Base-by-base conservation (phyloP, 2,113 vertebrate genomes). In the Saccopteryx leptura region DNA sequence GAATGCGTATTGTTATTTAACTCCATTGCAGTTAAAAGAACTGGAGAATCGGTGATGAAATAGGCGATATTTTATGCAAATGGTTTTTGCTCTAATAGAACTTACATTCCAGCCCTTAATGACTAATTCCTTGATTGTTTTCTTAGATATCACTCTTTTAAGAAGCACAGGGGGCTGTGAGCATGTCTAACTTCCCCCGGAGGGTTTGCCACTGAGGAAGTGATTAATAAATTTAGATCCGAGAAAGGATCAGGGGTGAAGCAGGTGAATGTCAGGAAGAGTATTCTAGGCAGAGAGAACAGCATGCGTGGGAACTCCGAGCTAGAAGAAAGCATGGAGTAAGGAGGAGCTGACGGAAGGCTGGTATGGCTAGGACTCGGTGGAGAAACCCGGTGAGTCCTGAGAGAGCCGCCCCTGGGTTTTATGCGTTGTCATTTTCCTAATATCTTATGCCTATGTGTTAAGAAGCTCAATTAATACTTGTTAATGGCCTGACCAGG, bases 161-260 rank as follows among this genome's bases (percentile, higher is more conserved):
- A 71, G 72, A 74, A 74, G n/a, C 61, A 23, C 6, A 21, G 56
- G 31, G 13, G 75, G 4, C 52, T n/a, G 2, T 69, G 76, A 88
- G 46, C 66, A 78, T 19, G 28, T n/a, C 39, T 61, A 28, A 52
- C 3, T 31, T 65, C 7, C 13, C 58, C 46, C 52, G 48, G 82
- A 61, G 78, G 68, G 19, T n/a, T 28, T 61, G 28, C 10, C 18
- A 48, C 65, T 60, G 26, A 50, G 68, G 80, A 94, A 68, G 31
- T 50, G 33, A 58, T 63, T 31, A n/a, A 6, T 84, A 71, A 78
- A 52, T 97, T 91, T 80, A 69, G 60, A 89, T 60, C n/a, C 54
- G 60, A 66, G 23, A 92, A 78, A 80, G 52, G 18, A 81, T 65
- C 31, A 65, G 23, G 21, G n/a, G 13, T 52, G 88, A 90, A 31